Conservation (phyloP, 2,797 vertebrate species). For the Sebastes vulpes region DNA sequence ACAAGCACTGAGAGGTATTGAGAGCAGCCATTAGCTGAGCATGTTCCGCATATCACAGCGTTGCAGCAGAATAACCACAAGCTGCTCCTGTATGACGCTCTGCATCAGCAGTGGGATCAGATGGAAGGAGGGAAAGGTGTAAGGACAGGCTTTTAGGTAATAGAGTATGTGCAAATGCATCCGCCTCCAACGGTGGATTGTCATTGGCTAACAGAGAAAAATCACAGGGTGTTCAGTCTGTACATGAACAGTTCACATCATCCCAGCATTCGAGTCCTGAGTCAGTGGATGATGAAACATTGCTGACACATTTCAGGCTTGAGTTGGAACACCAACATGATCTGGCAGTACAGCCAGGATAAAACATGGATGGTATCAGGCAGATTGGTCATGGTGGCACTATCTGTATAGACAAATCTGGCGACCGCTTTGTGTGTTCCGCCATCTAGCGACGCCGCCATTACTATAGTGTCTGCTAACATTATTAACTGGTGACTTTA, state of each 20-base stretch:
- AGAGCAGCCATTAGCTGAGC: conserved; percentile 35
- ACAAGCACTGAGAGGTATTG: neutral
- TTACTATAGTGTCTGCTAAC: neutral
- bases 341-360: neutral
- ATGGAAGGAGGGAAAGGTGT: conserved; percentile 22
- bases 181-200: conserved; percentile 5
- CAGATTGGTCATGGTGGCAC: neutral
- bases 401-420: neutral
- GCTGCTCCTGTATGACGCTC: conserved; percentile 3
- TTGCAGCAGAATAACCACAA: conserved; percentile 33
- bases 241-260: neutral
- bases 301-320: conserved; percentile 3
- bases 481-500: neutral
- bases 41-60: conserved; percentile 33
- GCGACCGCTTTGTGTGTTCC: neutral
- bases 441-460: neutral
- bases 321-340: neutral
- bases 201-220: neutral
- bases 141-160: conserved; percentile 30
- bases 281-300: neutral
- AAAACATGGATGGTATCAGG: neutral
- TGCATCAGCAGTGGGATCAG: conserved; percentile 19
- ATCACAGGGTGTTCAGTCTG: neutral
- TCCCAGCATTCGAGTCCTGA: neutral
- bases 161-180: conserved; percentile 34